Evolutionary conservation across 1,140 invertebrate species (phyloP).

Genomic region (Diorhabda elongata): DNA sequence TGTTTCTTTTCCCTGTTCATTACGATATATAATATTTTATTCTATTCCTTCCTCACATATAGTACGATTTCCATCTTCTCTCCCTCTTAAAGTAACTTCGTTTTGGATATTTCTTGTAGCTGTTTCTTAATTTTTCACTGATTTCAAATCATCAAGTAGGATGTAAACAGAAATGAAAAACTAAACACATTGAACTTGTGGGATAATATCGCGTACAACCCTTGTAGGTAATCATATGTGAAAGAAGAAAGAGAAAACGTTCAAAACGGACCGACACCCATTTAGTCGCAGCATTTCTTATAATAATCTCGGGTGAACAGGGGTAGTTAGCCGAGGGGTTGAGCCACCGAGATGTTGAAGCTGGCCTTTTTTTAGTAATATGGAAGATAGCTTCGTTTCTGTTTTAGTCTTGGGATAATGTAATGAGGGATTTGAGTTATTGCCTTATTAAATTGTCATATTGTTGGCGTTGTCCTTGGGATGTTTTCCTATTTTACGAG

Average conservation of each 20-base stretch:
- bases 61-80: too few relatives aligned
- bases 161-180: too few relatives aligned
- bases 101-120: too few relatives aligned
- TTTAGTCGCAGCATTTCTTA: constrained; percentile 42
- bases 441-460: constrained; percentile 39
- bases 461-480: constrained; percentile 26
- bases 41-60: too few relatives aligned
- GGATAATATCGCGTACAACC: neutral
- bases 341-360: constrained; percentile 22
- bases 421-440: constrained; percentile 45
- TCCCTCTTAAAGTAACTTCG: too few relatives aligned
- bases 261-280: constrained; percentile 34
- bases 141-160: too few relatives aligned
- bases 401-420: constrained; percentile 40
- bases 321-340: constrained; percentile 38
- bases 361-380: constrained; percentile 40
- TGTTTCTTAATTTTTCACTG: too few relatives aligned
- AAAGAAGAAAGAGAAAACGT: constrained; percentile 10
- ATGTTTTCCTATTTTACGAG: neutral
- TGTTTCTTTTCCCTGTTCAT: too few relatives aligned
- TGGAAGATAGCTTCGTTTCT: constrained; percentile 29
- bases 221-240: neutral
- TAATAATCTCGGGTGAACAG: constrained; percentile 42
- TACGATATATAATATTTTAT: too few relatives aligned
- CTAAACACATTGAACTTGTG: too few relatives aligned